phyloP scores from a whole-genome alignment of 2,888 invertebrate species.

The Empis livida region DNA sequence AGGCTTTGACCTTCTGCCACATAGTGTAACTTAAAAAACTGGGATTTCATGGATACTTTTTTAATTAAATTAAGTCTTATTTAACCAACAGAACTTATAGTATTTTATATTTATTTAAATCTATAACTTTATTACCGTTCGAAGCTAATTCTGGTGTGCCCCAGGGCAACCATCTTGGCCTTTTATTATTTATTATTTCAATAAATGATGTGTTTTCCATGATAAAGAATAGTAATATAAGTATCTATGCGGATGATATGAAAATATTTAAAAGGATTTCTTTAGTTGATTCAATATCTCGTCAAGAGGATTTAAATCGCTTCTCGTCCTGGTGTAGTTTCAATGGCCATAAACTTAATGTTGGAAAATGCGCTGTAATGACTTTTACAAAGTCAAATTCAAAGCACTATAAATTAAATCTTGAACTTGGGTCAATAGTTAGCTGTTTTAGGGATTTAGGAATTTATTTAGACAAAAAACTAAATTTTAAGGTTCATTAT shows the following conservation, averaged over 20 bases:
- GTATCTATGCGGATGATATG: neutral
- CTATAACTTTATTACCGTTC: neutral
- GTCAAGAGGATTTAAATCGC: neutral
- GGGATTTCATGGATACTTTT: too few relatives aligned
- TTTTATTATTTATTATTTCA: neutral
- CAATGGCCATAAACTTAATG: neutral
- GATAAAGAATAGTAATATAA: neutral
- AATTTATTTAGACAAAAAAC: conserved; percentile 2
- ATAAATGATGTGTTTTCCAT: neutral
- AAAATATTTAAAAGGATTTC: neutral
- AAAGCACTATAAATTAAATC: conserved; percentile 7
- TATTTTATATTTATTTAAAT: neutral
- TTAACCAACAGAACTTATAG: neutral
- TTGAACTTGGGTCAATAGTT: conserved; percentile 6
- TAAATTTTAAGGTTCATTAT: too few relatives aligned
- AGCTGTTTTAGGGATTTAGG: conserved; percentile 1
- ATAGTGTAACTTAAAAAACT: too few relatives aligned
- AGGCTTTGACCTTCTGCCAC: too few relatives aligned
- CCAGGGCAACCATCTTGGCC: neutral
- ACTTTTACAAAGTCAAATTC: neutral
- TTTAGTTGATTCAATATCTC: neutral
- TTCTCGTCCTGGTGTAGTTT: neutral
- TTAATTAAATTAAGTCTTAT: neutral
- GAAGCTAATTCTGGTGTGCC: neutral
- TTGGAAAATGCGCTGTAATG: too few relatives aligned